Evolutionary conservation across 2,797 vertebrate genomes (phyloP), one percentile per base, ranked within the genome.

Genomic region (Pelodytes ibericus): DNA sequence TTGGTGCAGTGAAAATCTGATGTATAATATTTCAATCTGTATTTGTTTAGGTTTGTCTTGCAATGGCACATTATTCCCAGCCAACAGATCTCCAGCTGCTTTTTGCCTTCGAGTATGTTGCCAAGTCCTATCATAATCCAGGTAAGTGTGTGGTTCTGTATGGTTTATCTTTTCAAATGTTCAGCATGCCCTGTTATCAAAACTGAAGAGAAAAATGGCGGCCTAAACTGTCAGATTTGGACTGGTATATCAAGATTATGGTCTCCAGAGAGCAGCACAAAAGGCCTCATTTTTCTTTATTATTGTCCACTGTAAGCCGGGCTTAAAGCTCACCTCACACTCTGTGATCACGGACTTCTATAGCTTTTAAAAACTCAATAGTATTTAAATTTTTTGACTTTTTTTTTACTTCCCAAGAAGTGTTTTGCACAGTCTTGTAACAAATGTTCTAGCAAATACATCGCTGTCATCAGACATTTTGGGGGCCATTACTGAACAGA

Each of bases 81-180:
- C 97, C 98, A 75, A 95, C 97, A 0, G 97, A 99, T 88, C 94
- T 96, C 72, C 96, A 98, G 82, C 94, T 99, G 75, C 92, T 99
- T 72, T 99, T 99, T 90, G 98, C 97, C 15, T 99, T 99, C 86
- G 97, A 99, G 84, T 98, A 96, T 83, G 94, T 96, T 81, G 93
- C 94, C 72, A 91, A 93, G 78, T 92, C 92, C 75, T 97, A 95
- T 88, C 91, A 96, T 84, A 91, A 93, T 86, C 86, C 88, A 88
- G 91, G 92, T 94, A 88, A 88, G 80, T 83, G 62, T 4, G n/a
- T n/a, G n/a, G n/a, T n/a, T n/a, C n/a, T n/a, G n/a, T n/a, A n/a
- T n/a, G n/a, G n/a, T n/a, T n/a, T n/a, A n/a, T n/a, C n/a, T n/a
- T n/a, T n/a, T n/a, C n/a, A n/a, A n/a, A n/a, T n/a, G n/a, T n/a